Evolutionary conservation across 1,140 invertebrate genomes (phyloP).

Genomic region (Manduca sexta): DNA sequence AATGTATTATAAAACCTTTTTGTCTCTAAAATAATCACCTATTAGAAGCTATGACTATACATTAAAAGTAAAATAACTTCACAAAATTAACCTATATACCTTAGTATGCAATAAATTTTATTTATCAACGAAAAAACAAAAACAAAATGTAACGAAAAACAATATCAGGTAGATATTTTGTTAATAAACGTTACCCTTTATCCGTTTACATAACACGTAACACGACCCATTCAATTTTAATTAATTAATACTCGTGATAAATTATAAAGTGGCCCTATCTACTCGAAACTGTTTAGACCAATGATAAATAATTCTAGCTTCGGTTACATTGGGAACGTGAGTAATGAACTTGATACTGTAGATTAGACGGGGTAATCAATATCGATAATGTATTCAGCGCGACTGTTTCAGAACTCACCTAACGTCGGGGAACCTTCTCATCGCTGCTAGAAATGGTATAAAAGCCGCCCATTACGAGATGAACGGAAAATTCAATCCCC

Average conservation of each 20-base stretch:
- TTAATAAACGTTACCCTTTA: too few species aligned
- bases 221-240: background rate
- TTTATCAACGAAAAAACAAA: too few species aligned
- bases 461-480: constrained; percentile 28
- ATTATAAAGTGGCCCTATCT: background rate
- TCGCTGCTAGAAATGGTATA: constrained; percentile 14
- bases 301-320: constrained; percentile 8
- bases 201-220: too few species aligned
- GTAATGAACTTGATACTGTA: constrained; percentile 19
- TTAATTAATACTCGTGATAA: background rate
- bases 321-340: constrained; percentile 12
- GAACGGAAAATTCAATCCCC: constrained; percentile 25
- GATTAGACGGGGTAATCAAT: constrained; percentile 22
- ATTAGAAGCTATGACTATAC: too few species aligned
- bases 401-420: constrained; percentile 16
- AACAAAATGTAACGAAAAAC: too few species aligned
- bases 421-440: constrained; percentile 6
- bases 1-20: too few species aligned
- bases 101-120: too few species aligned
- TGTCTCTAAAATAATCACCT: too few species aligned
- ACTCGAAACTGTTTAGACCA: background rate
- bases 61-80: too few species aligned
- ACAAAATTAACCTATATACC: too few species aligned
- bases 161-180: too few species aligned
- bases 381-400: constrained; percentile 23